Conservation (phyloP, 2,113 vertebrate genomes). For the Stigmatopora nigra region DNA sequence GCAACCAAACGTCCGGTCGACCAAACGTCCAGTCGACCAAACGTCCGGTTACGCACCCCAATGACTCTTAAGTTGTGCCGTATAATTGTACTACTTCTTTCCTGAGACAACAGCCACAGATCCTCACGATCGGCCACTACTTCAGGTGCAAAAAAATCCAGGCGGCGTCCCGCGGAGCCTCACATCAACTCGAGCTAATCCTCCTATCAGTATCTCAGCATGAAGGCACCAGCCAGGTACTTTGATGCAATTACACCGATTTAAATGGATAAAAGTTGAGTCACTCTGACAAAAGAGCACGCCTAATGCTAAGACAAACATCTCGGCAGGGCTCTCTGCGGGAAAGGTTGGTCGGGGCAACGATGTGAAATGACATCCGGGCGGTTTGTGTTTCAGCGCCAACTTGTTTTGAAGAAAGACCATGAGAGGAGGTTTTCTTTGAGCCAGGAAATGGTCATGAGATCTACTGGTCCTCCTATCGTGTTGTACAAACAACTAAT, state of each 20-base stretch:
- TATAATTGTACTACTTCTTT: too few species aligned
- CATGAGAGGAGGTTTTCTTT: constrained; percentile 49
- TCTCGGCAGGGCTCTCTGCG: constrained; percentile 12
- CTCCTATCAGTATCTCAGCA: background rate
- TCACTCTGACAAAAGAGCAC: constrained; percentile 13
- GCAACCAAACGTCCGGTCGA: too few species aligned
- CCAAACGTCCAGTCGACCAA: too few species aligned
- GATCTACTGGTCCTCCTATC: background rate
- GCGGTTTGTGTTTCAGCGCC: background rate
- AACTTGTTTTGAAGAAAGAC: constrained; percentile 42
- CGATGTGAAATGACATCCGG: background rate
- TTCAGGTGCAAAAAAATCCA: constrained; percentile 34
- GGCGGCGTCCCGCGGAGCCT: constrained; percentile 21
- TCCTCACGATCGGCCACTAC: constrained; percentile 34
- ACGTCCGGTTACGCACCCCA: too few species aligned
- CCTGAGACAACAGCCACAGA: background rate
- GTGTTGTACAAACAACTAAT: constrained; percentile 13
- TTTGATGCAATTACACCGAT: constrained; percentile 43
- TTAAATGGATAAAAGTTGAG: constrained; percentile 22
- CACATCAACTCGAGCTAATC: background rate
- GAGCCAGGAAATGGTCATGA: constrained; percentile 66
- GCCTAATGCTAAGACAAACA: constrained; percentile 18
- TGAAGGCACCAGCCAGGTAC: constrained; percentile 12
- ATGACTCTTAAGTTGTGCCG: too few species aligned
- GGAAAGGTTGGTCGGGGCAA: background rate